Evolutionary conservation across 2,113 vertebrate species (phyloP).

Genomic region (Myodes glareolus): DNA sequence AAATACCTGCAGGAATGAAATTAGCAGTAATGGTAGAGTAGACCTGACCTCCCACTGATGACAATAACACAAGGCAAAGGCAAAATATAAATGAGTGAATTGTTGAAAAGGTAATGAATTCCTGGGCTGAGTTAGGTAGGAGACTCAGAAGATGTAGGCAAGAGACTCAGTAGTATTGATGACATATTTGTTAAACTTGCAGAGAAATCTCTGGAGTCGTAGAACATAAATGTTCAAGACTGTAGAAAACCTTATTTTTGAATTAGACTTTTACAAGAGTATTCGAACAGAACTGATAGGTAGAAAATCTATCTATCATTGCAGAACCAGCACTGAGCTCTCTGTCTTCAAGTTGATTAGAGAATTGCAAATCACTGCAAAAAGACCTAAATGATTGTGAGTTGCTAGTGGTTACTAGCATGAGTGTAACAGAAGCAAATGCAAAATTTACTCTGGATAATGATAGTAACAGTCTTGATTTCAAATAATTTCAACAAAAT

Average conservation of each 20-base stretch:
- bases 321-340: background rate
- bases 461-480: background rate
- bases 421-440: background rate
- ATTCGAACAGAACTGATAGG: background rate
- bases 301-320: background rate
- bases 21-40: background rate
- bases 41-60: background rate
- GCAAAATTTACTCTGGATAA: background rate
- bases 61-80: background rate
- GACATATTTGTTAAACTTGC: background rate
- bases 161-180: background rate
- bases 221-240: background rate
- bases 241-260: background rate
- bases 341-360: background rate
- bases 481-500: slow-evolving; percentile 20
- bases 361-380: background rate
- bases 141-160: background rate
- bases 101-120: background rate
- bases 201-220: background rate
- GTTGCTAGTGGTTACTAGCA: background rate
- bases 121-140: background rate
- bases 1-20: background rate
- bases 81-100: background rate
- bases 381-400: background rate
- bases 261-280: background rate